Base-by-base conservation (phyloP, 1,140 invertebrate genomes). In the Oncopodura yosiiana region DNA sequence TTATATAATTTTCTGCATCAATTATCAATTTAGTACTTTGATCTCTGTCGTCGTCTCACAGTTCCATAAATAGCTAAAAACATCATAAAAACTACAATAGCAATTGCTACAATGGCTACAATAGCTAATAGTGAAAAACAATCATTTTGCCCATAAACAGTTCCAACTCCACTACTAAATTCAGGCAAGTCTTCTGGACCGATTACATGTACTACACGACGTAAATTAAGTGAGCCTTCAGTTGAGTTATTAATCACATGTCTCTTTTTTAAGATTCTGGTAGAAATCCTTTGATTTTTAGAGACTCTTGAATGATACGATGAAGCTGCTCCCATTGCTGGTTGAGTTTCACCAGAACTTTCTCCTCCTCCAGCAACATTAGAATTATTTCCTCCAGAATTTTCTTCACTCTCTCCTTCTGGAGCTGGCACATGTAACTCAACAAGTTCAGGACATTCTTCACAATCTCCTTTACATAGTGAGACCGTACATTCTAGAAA, bases 401-500 rank as follows among this genome's bases (percentile, higher is more conserved):
- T 23, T n/a, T 12, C 3, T 8, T 38, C 34, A 39, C 26, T 24
- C 14, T 21, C 18, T 23, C 32, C 34, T 19, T 50, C 32, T 26
- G 37, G 32, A 19, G 36, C 37, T 18, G 48, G 48, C n/a, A 26
- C 34, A 27, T 24, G 37, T n/a, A 49, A 18, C 30, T 39, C 38
- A 41, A 41, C 19, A 23, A 18, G 2, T 39, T 83, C 77, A 0
- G 81, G 78, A 64, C 84, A 87, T 12, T 80, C 76, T 42, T 84
- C 79, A 62, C 86, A 88, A 57, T 83, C 78, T 12, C 78, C 81
- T 71, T 89, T 88, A 62, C 86, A 89, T 0, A 91, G 70, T 64
- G 89, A 84, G 0, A 90, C 80, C 53, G 87, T 86, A 65, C 87
- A 91, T 65, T 87, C 84, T 32, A 91, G 78, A 55, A 81, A 81